These are phyloP conservation scores for Gambusia affinis DNA, from an alignment of 2,113 vertebrate species.

Conservation along the genomic window DNA sequence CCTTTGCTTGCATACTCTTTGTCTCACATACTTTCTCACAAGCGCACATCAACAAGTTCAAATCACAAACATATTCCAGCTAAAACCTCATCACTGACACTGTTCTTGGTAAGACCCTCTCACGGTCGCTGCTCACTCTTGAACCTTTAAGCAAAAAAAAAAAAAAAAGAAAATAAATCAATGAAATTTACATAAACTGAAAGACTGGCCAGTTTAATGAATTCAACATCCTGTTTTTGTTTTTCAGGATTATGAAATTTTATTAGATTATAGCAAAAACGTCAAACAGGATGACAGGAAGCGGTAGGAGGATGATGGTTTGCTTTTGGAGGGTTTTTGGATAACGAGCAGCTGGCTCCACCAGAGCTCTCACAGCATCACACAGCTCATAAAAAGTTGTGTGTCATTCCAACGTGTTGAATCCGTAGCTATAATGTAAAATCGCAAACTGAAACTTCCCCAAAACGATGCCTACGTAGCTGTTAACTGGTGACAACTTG, in stretches of 20 bases:
- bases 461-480: no score
- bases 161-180: not conserved
- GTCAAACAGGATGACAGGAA: no score
- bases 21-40: not conserved
- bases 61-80: not conserved
- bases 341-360: no score
- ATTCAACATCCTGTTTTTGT: not conserved
- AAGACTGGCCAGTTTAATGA: not conserved
- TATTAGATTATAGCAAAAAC: not conserved
- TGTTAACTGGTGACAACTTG: no score
- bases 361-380: no score
- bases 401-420: no score
- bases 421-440: no score
- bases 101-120: slow-evolving; percentile 66
- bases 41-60: not conserved
- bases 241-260: not conserved
- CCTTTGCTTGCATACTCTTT: not conserved
- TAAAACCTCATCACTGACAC: slow-evolving; percentile 48
- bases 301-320: no score
- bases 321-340: no score
- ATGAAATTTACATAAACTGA: not conserved
- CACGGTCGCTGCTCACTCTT: slow-evolving; percentile 57
- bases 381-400: no score
- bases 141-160: slow-evolving; percentile 6
- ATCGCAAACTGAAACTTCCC: no score